These are phyloP conservation scores for Mustelus asterias DNA, from an alignment of 2,113 vertebrate species.

Conservation along the genomic window DNA sequence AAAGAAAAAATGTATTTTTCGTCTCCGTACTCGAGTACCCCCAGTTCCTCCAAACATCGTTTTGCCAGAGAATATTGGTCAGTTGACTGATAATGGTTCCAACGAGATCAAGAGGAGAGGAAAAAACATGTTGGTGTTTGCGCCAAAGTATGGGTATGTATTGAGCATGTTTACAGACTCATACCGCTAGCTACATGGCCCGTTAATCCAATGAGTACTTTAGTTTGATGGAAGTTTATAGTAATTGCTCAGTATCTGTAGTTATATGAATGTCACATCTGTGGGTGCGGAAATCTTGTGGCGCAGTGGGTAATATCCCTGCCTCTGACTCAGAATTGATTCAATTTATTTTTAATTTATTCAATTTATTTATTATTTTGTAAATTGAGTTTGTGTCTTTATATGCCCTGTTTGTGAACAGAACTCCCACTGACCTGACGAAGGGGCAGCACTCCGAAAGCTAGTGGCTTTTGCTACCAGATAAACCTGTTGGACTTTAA, in stretches of 20 bases:
- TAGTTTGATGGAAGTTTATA: not conserved
- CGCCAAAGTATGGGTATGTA: constrained; percentile 56
- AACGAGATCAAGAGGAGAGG: constrained; percentile 60
- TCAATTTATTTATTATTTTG: too few species aligned
- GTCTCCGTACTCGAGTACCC: constrained; percentile 80
- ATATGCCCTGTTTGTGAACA: too few species aligned
- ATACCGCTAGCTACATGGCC: not conserved
- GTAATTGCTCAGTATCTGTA: not conserved
- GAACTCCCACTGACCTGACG: too few species aligned
- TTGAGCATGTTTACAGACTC: not conserved
- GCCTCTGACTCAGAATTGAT: too few species aligned
- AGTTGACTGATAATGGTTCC: constrained; percentile 46
- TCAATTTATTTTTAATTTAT: too few species aligned
- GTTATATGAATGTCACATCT: not conserved
- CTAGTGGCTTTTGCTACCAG: too few species aligned
- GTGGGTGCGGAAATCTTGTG: too few species aligned
- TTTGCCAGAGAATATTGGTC: constrained; percentile 69
- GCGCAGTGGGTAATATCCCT: too few species aligned
- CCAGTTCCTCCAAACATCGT: constrained; percentile 83
- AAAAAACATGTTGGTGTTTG: constrained; percentile 44
- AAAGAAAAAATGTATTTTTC: constrained; percentile 94
- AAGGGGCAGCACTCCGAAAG: too few species aligned
- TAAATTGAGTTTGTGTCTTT: too few species aligned
- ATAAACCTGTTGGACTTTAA: too few species aligned
- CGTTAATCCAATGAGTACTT: not conserved